Conservation (phyloP, 2,797 vertebrate genomes). For the Pagetopsis macropterus region DNA sequence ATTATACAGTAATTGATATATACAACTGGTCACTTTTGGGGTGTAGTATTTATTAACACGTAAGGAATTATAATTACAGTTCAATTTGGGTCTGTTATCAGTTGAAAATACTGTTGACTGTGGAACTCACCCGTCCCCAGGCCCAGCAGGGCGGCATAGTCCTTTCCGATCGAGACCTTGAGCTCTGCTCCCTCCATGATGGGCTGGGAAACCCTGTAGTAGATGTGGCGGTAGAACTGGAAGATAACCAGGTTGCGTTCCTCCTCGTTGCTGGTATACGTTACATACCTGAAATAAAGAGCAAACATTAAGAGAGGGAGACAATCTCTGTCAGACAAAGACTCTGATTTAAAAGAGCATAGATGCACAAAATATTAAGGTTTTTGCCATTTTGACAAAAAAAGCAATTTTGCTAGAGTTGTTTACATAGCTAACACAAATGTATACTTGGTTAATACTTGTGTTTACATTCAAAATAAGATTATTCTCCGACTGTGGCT, state of each 20-base stretch:
- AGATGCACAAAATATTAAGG: too few relatives aligned
- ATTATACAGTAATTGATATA: too few relatives aligned
- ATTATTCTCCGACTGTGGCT: too few relatives aligned
- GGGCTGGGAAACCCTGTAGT: slow-evolving; percentile 79
- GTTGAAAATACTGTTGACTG: background rate
- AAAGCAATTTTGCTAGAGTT: too few relatives aligned
- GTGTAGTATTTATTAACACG: too few relatives aligned
- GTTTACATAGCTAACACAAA: too few relatives aligned
- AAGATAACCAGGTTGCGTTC: slow-evolving; percentile 82
- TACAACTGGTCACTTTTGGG: too few relatives aligned
- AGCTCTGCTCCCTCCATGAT: slow-evolving; percentile 77
- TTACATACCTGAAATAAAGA: slow-evolving; percentile 74
- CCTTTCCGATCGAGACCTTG: slow-evolving; percentile 80
- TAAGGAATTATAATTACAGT: too few relatives aligned
- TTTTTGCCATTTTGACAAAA: too few relatives aligned
- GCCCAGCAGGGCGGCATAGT: slow-evolving; percentile 82
- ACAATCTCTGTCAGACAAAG: background rate
- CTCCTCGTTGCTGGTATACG: slow-evolving; percentile 75
- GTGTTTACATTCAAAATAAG: too few relatives aligned
- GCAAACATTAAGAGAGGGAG: background rate
- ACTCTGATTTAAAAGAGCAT: background rate
- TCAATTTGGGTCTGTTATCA: too few relatives aligned
- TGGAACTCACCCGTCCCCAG: slow-evolving; percentile 75
- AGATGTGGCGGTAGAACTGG: slow-evolving; percentile 82
- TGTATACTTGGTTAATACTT: too few relatives aligned